Percentiles rank a stretch among this genome's conserved stretches.
Evolutionary conservation across 2,888 invertebrate species (phyloP).

Genomic region (Macaria notata): DNA sequence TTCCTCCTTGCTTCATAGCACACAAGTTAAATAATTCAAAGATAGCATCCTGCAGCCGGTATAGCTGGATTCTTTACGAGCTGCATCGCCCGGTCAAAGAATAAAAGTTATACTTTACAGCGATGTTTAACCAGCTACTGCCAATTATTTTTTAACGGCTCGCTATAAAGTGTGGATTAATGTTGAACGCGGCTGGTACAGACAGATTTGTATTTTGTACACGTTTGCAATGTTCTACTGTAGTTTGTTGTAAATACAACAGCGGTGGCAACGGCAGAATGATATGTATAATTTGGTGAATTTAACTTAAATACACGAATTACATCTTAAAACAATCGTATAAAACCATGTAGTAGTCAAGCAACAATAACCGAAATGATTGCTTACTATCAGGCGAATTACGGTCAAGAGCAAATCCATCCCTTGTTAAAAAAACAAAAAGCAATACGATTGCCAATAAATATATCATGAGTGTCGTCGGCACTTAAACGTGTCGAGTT

Average conservation of each 20-base stretch:
- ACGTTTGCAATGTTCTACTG: neutral
- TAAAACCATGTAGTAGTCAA: too few relatives aligned
- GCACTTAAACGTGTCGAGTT: too few relatives aligned
- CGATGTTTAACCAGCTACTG: constrained; percentile 17
- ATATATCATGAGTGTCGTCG: too few relatives aligned
- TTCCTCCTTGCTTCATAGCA: neutral
- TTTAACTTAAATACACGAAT: too few relatives aligned
- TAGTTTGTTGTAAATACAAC: neutral
- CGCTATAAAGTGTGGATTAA: constrained; percentile 16
- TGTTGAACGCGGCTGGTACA: constrained; percentile 5
- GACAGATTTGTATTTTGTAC: constrained; percentile 1
- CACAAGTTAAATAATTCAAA: constrained; percentile 9
- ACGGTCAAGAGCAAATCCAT: too few relatives aligned
- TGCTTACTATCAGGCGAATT: too few relatives aligned
- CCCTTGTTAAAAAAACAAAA: too few relatives aligned
- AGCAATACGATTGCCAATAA: too few relatives aligned
- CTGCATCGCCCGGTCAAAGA: constrained; percentile 23
- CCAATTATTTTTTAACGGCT: constrained; percentile 26
- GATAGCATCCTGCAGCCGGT: constrained; percentile 34
- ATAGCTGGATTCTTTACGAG: constrained; percentile 38
- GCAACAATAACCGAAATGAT: too few relatives aligned
- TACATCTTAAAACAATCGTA: too few relatives aligned
- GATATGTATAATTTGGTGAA: too few relatives aligned
- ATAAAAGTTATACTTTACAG: constrained; percentile 30
- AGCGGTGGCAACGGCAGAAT: too few relatives aligned